Base-by-base conservation (phyloP, 2,888 invertebrate genomes). In the Leptinotarsa juncta region DNA sequence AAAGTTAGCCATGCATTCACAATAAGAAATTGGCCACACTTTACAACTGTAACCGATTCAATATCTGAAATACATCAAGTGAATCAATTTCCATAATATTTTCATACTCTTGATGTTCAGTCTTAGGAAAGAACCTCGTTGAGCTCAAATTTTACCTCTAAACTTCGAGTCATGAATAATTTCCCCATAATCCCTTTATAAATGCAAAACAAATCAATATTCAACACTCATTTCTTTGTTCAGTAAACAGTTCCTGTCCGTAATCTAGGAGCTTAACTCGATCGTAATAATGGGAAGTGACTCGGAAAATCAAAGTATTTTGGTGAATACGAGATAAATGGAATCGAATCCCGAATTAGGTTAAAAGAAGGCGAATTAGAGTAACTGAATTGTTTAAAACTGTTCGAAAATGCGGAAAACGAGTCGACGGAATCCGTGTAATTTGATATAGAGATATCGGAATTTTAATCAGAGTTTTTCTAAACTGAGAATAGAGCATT, bases 401-500 rank as follows among this genome's bases (percentile, higher is more conserved):
- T 62, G 26, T 62, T 62, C 14, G 62, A 15, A 23, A 23, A 57
- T 62, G 16, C 12, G 62, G 15, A 20, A 23, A 57, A 57, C 57
- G 23, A 53, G 15, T 15, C 12, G 14, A 57, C 20, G 23, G 57
- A 12, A 57, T 57, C 57, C 23, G 57, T 14, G 14, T 57, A 57
- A 62, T 62, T 42, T 32, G 62, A 62, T 62, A 60, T 10, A 62
- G 62, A 32, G 60, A 62, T 62, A 32, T 42, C 16, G 62, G 62
- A 62, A 62, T 62, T 62, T 32, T 32, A 42, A 62, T 62, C 60
- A 3, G 42, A 7, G 18, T 32, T 62, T 42, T 62, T 26, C 32
- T 3, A n/a, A 16, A 32, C n/a, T 62, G 62, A n/a, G 62, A 62
- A 62, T 62, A 32, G 32, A 32, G 18, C 3, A 42, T 26, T 15